These are phyloP conservation scores for Branchellion lobata DNA, from an alignment of 2,888 invertebrate species.

Conservation along the genomic window DNA sequence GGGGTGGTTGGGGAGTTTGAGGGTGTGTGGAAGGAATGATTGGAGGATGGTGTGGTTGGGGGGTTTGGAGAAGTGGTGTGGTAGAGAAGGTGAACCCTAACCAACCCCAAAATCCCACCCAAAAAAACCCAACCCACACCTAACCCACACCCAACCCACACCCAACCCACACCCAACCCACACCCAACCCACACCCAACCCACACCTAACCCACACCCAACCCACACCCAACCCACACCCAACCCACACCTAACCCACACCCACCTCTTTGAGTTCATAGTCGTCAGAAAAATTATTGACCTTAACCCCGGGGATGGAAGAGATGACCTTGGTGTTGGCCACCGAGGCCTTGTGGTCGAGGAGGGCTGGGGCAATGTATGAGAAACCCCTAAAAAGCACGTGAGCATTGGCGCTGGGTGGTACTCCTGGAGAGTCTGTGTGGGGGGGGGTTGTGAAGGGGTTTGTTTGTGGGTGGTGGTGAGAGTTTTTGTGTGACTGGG, in stretches of 20 bases:
- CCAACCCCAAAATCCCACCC: too few relatives aligned
- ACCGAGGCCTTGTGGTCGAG: conserved; percentile 65
- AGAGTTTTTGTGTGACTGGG: too few relatives aligned
- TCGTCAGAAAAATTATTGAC: conserved; percentile 79
- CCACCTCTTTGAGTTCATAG: conserved; percentile 81
- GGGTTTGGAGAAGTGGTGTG: background rate
- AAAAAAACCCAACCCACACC: too few relatives aligned
- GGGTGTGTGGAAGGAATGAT: background rate
- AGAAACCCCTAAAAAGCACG: conserved; percentile 94
- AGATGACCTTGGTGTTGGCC: conserved; percentile 40
- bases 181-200: too few relatives aligned
- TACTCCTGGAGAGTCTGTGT: conserved; percentile 88
- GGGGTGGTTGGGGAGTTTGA: background rate
- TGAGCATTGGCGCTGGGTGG: conserved; percentile 97
- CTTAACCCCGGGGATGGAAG: conserved; percentile 65
- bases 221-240: too few relatives aligned
- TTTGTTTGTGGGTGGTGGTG: background rate
- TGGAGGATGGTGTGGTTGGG: background rate
- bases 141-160: too few relatives aligned
- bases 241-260: too few relatives aligned
- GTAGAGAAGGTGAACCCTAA: background rate
- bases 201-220: too few relatives aligned
- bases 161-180: too few relatives aligned
- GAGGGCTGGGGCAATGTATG: conserved; percentile 91
- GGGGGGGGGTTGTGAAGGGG: background rate